A percentile compares a stretch with the other conserved stretches of the same genome.
Conservation (phyloP, 2,797 vertebrate genomes). For the Staurois parvus region DNA sequence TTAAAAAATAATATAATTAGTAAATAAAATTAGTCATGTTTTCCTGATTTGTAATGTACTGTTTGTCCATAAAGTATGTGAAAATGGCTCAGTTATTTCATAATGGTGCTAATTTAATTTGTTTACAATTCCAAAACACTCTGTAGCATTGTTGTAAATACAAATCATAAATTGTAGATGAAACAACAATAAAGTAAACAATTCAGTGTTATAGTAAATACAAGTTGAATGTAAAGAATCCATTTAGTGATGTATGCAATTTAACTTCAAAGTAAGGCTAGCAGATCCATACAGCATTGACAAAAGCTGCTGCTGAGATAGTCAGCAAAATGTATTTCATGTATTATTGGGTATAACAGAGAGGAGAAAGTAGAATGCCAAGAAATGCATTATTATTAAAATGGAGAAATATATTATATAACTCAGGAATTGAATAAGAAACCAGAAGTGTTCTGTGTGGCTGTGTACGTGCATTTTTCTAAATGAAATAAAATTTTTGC, state of each 20-base stretch:
- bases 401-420: slow-evolving; percentile 27
- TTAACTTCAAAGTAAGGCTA: slow-evolving; percentile 1
- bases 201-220: not conserved
- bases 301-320: slow-evolving; percentile 4
- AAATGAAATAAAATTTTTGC: not conserved
- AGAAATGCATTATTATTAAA: slow-evolving; percentile 35
- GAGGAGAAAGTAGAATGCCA: not conserved
- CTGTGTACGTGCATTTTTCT: slow-evolving; percentile 31
- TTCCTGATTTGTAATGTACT: too few relatives aligned
- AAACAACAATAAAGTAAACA: not conserved
- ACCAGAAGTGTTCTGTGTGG: slow-evolving; percentile 15
- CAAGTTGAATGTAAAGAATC: not conserved
- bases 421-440: slow-evolving; percentile 39
- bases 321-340: slow-evolving; percentile 10
- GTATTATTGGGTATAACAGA: slow-evolving; percentile 5
- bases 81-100: not conserved
- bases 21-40: too few relatives aligned
- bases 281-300: not conserved
- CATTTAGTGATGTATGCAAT: not conserved
- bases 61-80: not conserved
- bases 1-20: too few relatives aligned
- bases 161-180: not conserved
- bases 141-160: not conserved
- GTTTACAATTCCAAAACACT: not conserved
- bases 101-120: not conserved